These are phyloP conservation scores for Gopherus evgoodei DNA, from an alignment of 2,113 vertebrate genomes.

Conservation along the genomic window DNA sequence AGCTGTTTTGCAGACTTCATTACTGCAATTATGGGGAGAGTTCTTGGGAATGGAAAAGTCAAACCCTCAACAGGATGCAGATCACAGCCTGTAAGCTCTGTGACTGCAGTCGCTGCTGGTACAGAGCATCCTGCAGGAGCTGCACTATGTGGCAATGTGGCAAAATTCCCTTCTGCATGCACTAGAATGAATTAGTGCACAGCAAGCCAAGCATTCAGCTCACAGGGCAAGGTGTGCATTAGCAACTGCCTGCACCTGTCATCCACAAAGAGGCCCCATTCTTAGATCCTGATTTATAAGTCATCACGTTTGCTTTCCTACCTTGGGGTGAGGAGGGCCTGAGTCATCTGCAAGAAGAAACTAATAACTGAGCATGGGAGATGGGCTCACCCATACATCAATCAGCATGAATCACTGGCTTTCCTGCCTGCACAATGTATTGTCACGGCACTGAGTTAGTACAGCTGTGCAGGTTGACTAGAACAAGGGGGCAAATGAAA, in stretches of 20 bases:
- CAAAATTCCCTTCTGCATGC: rapidly evolving
- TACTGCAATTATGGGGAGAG: rapidly evolving
- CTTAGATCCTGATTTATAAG: not conserved
- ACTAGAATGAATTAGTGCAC: rapidly evolving
- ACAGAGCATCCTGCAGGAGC: rapidly evolving
- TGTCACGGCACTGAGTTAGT: constrained; percentile 65
- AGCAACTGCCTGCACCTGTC: not conserved
- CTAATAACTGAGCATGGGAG: constrained; percentile 49
- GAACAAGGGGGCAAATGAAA: constrained; percentile 1
- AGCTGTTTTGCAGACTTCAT: not conserved
- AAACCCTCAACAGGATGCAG: not conserved
- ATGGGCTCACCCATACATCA: constrained; percentile 18
- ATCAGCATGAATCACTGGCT: constrained; percentile 56
- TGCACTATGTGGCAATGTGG: rapidly evolving
- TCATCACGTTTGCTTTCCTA: constrained; percentile 10
- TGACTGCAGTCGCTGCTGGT: rapidly evolving
- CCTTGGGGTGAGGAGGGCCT: constrained; percentile 51
- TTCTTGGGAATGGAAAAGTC: not conserved
- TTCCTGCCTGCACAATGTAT: not conserved
- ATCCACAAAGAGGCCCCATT: not conserved
- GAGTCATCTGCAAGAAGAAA: constrained; percentile 44
- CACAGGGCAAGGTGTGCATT: not conserved
- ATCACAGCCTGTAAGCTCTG: not conserved
- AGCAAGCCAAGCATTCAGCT: not conserved
- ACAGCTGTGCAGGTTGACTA: constrained; percentile 15